A percentile compares a stretch with the other conserved stretches of the same genome.
phyloP scores from a whole-genome alignment of 2,888 invertebrate species.

The Lymantria dispar region DNA sequence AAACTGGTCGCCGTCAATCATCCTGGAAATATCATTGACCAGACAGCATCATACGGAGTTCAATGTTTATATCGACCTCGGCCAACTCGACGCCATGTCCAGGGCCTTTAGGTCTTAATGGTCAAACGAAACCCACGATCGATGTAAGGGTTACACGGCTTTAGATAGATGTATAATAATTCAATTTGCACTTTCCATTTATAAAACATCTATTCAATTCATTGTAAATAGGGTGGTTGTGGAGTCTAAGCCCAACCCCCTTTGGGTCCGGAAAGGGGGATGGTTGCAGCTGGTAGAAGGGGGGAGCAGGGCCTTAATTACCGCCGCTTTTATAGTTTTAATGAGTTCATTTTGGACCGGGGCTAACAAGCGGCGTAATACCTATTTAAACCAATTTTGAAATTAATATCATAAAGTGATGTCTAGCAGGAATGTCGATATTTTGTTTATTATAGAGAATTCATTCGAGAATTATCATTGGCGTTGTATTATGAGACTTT shows the following conservation, averaged over 20 bases:
- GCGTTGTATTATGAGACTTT: too few relatives aligned
- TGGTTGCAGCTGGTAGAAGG: conserved; percentile 38
- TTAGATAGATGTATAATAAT: too few relatives aligned
- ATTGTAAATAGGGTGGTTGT: conserved; percentile 44
- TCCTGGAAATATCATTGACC: too few relatives aligned
- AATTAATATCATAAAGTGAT: conserved; percentile 74
- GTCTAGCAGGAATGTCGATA: conserved; percentile 46
- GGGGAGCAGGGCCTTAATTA: conserved; percentile 82
- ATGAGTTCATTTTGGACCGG: conserved; percentile 87
- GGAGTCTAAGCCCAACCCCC: conserved; percentile 53
- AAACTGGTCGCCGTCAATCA: too few relatives aligned
- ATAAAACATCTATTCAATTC: conserved; percentile 13
- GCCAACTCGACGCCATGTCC: too few relatives aligned
- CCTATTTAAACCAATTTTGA: conserved; percentile 82
- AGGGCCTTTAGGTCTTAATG: too few relatives aligned
- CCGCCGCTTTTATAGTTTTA: conserved; percentile 89
- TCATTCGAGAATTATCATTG: too few relatives aligned
- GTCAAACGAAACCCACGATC: too few relatives aligned
- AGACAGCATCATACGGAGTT: too few relatives aligned
- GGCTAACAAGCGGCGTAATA: conserved; percentile 83
- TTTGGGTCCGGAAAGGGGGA: conserved; percentile 42
- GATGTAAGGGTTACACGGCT: too few relatives aligned
- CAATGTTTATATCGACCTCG: too few relatives aligned
- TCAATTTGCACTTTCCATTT: conserved; percentile 22
- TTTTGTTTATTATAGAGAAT: conserved; percentile 8